Percentiles rank a stretch among this genome's conserved stretches.
phyloP scores from a whole-genome alignment of 1,140 invertebrate species.

The Mycetomoellerius zeteki region DNA sequence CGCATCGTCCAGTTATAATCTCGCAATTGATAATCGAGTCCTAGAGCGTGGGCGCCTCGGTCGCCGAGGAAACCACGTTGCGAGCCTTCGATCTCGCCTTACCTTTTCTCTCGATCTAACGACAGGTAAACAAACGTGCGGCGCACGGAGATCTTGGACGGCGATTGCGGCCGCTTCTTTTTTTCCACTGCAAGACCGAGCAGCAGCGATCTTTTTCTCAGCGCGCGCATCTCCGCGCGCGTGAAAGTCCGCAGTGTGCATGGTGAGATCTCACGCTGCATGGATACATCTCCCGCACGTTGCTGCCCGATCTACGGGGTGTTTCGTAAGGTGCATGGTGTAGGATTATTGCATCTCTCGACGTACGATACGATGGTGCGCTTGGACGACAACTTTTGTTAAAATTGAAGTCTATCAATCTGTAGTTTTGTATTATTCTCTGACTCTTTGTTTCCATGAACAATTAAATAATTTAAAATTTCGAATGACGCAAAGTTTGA shows the following conservation, averaged over 20 bases:
- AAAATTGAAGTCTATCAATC: background rate
- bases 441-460: background rate
- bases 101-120: slow-evolving; percentile 31
- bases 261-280: slow-evolving; percentile 69
- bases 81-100: slow-evolving; percentile 53
- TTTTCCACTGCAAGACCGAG: slow-evolving; percentile 34
- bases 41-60: slow-evolving; percentile 46
- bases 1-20: slow-evolving; percentile 23
- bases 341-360: slow-evolving; percentile 15
- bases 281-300: slow-evolving; percentile 52
- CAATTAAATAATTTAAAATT: background rate
- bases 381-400: background rate
- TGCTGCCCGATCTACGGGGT: slow-evolving; percentile 47
- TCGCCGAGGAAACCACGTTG: slow-evolving; percentile 55
- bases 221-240: slow-evolving; percentile 59
- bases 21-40: slow-evolving; percentile 55
- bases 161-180: slow-evolving; percentile 61
- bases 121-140: slow-evolving; percentile 57
- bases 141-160: slow-evolving; percentile 62
- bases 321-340: slow-evolving; percentile 66
- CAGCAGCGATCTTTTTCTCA: slow-evolving; percentile 58
- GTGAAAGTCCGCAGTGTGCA: slow-evolving; percentile 69
- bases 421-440: background rate
- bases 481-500: background rate
- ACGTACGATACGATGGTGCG: background rate